Evolutionary conservation across 2,888 invertebrate genomes (phyloP).

Genomic region (Melanostoma mellinum): DNA sequence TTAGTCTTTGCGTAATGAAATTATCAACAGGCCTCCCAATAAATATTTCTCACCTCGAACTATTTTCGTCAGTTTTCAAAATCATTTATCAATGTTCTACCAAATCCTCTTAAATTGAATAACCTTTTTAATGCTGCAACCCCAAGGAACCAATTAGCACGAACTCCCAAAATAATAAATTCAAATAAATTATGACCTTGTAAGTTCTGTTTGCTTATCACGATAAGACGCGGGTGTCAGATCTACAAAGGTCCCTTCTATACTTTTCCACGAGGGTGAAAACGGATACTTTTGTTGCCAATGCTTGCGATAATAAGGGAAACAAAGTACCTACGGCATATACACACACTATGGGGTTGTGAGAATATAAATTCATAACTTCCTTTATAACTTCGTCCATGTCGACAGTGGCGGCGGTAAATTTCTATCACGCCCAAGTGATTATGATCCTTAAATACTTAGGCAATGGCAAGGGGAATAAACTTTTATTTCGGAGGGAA

Average conservation of each 20-base stretch:
- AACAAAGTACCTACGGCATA: not conserved
- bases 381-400: slow-evolving; percentile 18
- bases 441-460: slow-evolving; percentile 71
- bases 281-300: slow-evolving; percentile 41
- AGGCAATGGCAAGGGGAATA: slow-evolving; percentile 44
- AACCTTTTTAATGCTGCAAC: not conserved
- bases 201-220: slow-evolving; percentile 66
- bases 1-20: too few species aligned
- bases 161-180: slow-evolving; percentile 35
- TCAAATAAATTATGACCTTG: slow-evolving; percentile 67
- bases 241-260: slow-evolving; percentile 13
- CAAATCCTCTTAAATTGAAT: not conserved
- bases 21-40: too few species aligned
- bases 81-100: too few species aligned
- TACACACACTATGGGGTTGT: slow-evolving; percentile 18
- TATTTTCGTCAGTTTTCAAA: too few species aligned
- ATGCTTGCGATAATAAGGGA: slow-evolving; percentile 13
- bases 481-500: slow-evolving; percentile 11
- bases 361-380: slow-evolving; percentile 70
- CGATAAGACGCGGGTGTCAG: slow-evolving; percentile 69
- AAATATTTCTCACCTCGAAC: too few species aligned
- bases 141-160: slow-evolving; percentile 51
- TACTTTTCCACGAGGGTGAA: slow-evolving; percentile 33
- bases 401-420: slow-evolving; percentile 50
- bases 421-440: slow-evolving; percentile 71